Base-by-base conservation (phyloP, 2,888 invertebrate genomes). In the Anodontia alba region DNA sequence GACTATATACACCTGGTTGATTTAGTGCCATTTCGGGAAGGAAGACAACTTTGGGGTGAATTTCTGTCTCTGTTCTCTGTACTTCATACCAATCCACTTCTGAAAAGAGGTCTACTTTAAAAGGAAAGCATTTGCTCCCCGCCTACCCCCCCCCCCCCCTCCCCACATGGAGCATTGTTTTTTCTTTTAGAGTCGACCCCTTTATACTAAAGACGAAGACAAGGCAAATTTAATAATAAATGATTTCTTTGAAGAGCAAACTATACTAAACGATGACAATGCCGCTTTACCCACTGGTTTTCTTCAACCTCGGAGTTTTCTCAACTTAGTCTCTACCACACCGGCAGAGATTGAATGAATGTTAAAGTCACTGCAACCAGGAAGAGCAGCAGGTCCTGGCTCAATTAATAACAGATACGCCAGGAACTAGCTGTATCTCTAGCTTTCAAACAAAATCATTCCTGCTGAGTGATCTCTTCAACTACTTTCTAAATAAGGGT, bases 401-500 rank as follows among this genome's bases (percentile, higher is more conserved):
- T 12, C 8, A n/a, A 68, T 75, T 46, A 51, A 70, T 54, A 70
- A 67, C 38, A 38, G 57, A 23, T 33, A 36, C 33, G 49, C 46
- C 7, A 66, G 57, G 62, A 51, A 78, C 51, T 36, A 20, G 26
- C 29, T 54, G n/a, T 62, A 26, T 42, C 57, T 33, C 26, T 68
- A 42, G 12, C 5, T 5, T 12, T 38, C 12, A 8, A 38, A 12
- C 38, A 8, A 38, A 5, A 38, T 33, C 68, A 17, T 38, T 26
- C 15, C 75, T 75, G 8, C 75, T 80, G n/a, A 70, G 67, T 75
- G 42, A 70, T 17, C 72, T 80, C 31, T 80, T 76, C 29, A 80
- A 72, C 31, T 67, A 26, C n/a, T 72, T 31, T 31, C 31, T 80
- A 43, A 17, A 26, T 31, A 29, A 46, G 10, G n/a, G 73, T 23